Conservation (phyloP, 2,888 invertebrate species). For the Psylliodes chrysocephalus region DNA sequence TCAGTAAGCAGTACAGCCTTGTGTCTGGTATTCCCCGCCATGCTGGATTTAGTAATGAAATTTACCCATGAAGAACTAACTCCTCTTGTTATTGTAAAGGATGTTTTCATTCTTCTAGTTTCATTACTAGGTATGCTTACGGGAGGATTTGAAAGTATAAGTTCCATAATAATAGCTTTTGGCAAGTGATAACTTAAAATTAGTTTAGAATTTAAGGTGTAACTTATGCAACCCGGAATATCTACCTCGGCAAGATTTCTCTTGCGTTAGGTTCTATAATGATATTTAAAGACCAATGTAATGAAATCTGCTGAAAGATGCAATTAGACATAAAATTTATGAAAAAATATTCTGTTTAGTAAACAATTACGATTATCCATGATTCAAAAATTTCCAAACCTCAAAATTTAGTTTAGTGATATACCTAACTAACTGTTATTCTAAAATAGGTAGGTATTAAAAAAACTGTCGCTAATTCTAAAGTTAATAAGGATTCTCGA, state of each 20-base stretch:
- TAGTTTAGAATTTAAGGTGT: neutral
- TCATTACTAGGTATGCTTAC: slow-evolving; percentile 78
- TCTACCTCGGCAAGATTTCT: neutral
- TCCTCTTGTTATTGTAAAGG: slow-evolving; percentile 67
- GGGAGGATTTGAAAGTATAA: slow-evolving; percentile 80
- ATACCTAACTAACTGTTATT: too few relatives aligned
- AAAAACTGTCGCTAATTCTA: too few relatives aligned
- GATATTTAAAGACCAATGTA: neutral
- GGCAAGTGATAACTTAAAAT: slow-evolving; percentile 4
- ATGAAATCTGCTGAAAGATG: neutral
- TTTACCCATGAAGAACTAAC: slow-evolving; percentile 70
- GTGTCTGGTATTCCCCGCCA: slow-evolving; percentile 88
- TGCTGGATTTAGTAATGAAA: slow-evolving; percentile 81
- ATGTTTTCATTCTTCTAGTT: slow-evolving; percentile 72
- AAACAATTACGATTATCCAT: neutral
- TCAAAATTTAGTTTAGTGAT: too few relatives aligned
- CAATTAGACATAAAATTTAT: neutral
- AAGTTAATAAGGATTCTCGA: too few relatives aligned
- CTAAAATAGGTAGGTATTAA: too few relatives aligned
- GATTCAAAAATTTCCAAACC: too few relatives aligned
- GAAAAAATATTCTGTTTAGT: neutral
- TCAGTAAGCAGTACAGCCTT: slow-evolving; percentile 89
- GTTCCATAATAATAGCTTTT: slow-evolving; percentile 64
- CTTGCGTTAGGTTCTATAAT: neutral
- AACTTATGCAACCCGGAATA: neutral